Conservation (phyloP, 2,113 vertebrate species). For the Tragelaphus imberbis region DNA sequence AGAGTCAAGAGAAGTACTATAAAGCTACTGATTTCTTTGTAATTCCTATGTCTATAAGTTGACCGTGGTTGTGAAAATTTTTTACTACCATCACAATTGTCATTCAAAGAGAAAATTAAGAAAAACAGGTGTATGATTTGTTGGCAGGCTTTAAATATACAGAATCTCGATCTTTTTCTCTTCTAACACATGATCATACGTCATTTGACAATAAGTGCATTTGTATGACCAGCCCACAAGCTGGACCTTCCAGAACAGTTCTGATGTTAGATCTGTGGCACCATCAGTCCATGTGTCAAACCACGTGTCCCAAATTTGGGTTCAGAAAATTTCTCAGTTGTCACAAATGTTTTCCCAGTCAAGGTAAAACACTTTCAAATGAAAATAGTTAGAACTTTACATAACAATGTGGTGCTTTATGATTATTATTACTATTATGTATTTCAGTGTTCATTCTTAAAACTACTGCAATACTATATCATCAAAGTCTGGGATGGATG, state of each 20-base stretch:
- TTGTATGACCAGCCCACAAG: background rate
- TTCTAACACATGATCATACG: background rate
- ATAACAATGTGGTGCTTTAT: conserved; percentile 78
- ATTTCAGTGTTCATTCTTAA: conserved; percentile 76
- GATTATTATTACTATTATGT: conserved; percentile 68
- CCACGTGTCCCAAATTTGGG: conserved; percentile 37
- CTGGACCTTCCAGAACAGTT: background rate
- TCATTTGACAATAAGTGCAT: background rate
- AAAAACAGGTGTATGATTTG: background rate
- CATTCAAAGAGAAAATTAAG: background rate
- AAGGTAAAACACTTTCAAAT: conserved; percentile 79
- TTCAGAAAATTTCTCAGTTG: conserved; percentile 59
- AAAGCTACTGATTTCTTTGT: background rate
- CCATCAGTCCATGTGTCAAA: background rate
- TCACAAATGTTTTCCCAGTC: conserved; percentile 76
- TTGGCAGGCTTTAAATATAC: background rate
- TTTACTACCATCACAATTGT: background rate
- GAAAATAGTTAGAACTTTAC: conserved; percentile 76
- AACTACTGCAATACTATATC: conserved; percentile 72
- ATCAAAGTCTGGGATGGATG: conserved; percentile 69
- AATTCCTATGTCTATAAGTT: background rate
- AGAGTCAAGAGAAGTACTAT: background rate
- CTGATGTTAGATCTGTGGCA: background rate
- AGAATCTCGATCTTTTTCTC: background rate
- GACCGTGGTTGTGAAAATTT: background rate